These are phyloP conservation scores for Drosophila diplacantha DNA, from an alignment of 2,888 invertebrate genomes.

Conservation along the genomic window DNA sequence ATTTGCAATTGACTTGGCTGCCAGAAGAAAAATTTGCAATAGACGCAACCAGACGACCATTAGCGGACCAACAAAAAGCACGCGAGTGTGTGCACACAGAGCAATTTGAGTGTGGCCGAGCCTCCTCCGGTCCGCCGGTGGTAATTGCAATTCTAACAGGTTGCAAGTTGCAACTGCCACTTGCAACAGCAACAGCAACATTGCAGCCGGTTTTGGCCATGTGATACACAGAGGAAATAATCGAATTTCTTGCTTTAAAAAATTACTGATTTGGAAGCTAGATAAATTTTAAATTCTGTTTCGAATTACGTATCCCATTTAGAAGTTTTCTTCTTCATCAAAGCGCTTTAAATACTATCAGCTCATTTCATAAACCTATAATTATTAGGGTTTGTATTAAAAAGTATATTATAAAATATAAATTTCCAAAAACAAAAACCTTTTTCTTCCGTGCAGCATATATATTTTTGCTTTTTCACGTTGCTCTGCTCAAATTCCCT, in stretches of 20 bases:
- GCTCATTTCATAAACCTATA: background rate
- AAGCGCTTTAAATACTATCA: too few species aligned
- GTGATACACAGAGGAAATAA: background rate
- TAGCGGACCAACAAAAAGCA: conserved; percentile 38
- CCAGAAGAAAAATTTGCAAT: conserved; percentile 55
- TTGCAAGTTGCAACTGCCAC: conserved; percentile 51
- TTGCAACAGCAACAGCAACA: conserved; percentile 24
- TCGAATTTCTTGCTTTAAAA: background rate
- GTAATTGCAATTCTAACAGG: conserved; percentile 40
- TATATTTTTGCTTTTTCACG: background rate
- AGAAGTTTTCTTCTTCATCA: background rate
- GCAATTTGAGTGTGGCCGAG: conserved; percentile 47
- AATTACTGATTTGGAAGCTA: background rate
- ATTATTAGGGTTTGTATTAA: background rate
- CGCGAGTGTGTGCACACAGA: conserved; percentile 40
- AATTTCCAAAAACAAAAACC: background rate
- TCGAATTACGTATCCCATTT: too few species aligned
- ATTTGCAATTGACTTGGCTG: conserved; percentile 58
- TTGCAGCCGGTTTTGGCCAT: conserved; percentile 21
- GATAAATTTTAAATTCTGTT: background rate
- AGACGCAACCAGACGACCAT: conserved; percentile 59
- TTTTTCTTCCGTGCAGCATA: conserved; percentile 4
- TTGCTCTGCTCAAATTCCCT: conserved; percentile 18
- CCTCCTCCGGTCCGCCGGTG: conserved; percentile 36
- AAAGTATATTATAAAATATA: background rate